Base-by-base conservation (phyloP, 2,888 invertebrate species). In the Agriotes lineatus region DNA sequence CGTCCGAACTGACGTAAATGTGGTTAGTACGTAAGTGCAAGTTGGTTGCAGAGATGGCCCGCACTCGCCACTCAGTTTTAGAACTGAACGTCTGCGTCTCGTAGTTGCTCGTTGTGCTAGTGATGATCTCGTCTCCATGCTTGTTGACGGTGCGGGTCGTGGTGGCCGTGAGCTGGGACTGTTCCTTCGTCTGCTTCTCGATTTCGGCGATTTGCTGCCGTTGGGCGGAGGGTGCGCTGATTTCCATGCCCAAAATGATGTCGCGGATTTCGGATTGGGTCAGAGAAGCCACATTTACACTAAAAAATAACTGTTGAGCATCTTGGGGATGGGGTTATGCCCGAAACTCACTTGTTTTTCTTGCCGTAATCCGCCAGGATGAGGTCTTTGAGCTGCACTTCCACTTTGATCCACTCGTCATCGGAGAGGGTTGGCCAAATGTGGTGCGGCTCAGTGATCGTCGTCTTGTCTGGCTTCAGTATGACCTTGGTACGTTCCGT, bases 321-420 rank as follows among this genome's bases (percentile, higher is more conserved):
- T n/a, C n/a, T n/a, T n/a, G n/a, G n/a, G n/a, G n/a, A n/a, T n/a
- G n/a, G n/a, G n/a, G n/a, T n/a, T n/a, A n/a, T n/a, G n/a, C n/a
- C n/a, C n/a, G n/a, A n/a, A n/a, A n/a, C 88, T 86, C 76, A 93
- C 92, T 98, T 99, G 87, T 99, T 99, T 88, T 99, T 99, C 87
- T 99, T 99, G 82, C 99, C 99, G 78, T 99, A 99, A 86, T 99
- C 99, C 48, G 99, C 99, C 61, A 99, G 86, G 79, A 99, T 99
- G 69, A 99, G 90, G 85, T 99, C 99, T 83, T 99, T 99, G 18
- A 99, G 88, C 80, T 97, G 96, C 22, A 99, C 96, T 85, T 99
- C 99, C 45, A 98, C 97, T 85, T 99, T 99, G 82, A 99, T 97
- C 99, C 99, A 99, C 85, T 99, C 99, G 79, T 99, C 99, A 80